Conservation (phyloP, 2,888 invertebrate genomes). For the Leptura quadrifasciata region DNA sequence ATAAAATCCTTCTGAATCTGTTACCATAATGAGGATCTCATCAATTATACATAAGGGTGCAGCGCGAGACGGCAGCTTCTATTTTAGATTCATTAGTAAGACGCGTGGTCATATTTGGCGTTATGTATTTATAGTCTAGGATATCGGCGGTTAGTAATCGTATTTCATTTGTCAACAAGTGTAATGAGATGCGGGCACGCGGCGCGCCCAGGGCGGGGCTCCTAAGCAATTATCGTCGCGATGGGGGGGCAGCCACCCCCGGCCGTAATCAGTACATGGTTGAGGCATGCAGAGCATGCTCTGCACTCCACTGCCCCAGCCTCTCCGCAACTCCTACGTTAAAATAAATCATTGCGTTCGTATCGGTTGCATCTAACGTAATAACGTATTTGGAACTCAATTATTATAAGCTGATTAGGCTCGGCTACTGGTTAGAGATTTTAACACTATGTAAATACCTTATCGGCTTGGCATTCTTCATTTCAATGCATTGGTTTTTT, state of each 20-base stretch:
- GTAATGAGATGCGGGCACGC: constrained; percentile 74
- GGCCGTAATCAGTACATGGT: constrained; percentile 60
- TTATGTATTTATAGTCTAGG: constrained; percentile 44
- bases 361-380: constrained; percentile 33
- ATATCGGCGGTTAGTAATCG: constrained; percentile 57
- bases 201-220: constrained; percentile 72
- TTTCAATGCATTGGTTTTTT: constrained; percentile 56
- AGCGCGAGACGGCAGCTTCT: constrained; percentile 5
- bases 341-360: neutral
- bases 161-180: constrained; percentile 73
- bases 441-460: constrained; percentile 53
- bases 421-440: constrained; percentile 44
- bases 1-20: constrained; percentile 15
- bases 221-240: constrained; percentile 71
- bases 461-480: constrained; percentile 51
- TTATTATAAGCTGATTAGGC: constrained; percentile 54
- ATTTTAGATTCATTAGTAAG: constrained; percentile 49
- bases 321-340: constrained; percentile 28
- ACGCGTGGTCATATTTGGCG: constrained; percentile 19
- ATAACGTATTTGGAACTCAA: constrained; percentile 52
- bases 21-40: constrained; percentile 19
- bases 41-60: constrained; percentile 39
- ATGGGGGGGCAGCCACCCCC: constrained; percentile 68
- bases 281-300: constrained; percentile 17
- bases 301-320: constrained; percentile 10